Percentiles rank a stretch among this genome's conserved stretches.
These are phyloP conservation scores for Hiodon alosoides DNA, from an alignment of 2,113 vertebrate genomes.

Conservation along the genomic window DNA sequence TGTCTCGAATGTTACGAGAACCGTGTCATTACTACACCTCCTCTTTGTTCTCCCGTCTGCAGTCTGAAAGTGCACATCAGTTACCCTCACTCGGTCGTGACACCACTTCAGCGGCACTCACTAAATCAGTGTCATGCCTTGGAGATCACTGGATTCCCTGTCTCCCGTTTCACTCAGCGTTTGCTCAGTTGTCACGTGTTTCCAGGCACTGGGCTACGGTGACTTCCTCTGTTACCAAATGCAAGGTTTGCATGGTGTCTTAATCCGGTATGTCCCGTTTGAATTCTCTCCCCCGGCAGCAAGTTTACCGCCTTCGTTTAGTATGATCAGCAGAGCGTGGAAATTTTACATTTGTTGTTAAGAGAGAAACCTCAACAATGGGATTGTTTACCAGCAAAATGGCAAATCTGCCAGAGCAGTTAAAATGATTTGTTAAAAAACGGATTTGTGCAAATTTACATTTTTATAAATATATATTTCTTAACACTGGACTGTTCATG, in stretches of 20 bases:
- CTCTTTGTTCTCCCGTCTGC: slow-evolving; percentile 31
- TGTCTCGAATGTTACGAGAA: slow-evolving; percentile 34
- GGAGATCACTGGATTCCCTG: slow-evolving; percentile 2
- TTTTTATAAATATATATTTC: not conserved
- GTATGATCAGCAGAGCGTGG: slow-evolving; percentile 39
- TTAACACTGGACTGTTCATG: too few relatives aligned
- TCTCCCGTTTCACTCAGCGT: slow-evolving; percentile 24
- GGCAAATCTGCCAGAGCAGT: not conserved
- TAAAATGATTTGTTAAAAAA: too few relatives aligned
- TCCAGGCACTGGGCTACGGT: slow-evolving; percentile 28
- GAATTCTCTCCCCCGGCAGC: slow-evolving; percentile 14
- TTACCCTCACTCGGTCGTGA: slow-evolving; percentile 32
- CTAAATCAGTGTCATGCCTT: slow-evolving; percentile 30
- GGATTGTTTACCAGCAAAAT: not conserved
- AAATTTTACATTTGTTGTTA: slow-evolving; percentile 22
- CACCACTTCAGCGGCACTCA: slow-evolving; percentile 18
- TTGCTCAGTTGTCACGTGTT: slow-evolving; percentile 43
- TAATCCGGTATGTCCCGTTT: slow-evolving; percentile 31
- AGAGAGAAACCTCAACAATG: not conserved
- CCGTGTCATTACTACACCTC: slow-evolving; percentile 18
- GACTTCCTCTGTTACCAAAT: slow-evolving; percentile 26
- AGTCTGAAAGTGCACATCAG: slow-evolving; percentile 41
- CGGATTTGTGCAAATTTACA: not conserved
- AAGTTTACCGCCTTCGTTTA: slow-evolving; percentile 33
- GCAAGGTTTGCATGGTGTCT: slow-evolving; percentile 24